Conservation (phyloP, 2,888 invertebrate genomes). For the Dasysyrphus tricinctus region DNA sequence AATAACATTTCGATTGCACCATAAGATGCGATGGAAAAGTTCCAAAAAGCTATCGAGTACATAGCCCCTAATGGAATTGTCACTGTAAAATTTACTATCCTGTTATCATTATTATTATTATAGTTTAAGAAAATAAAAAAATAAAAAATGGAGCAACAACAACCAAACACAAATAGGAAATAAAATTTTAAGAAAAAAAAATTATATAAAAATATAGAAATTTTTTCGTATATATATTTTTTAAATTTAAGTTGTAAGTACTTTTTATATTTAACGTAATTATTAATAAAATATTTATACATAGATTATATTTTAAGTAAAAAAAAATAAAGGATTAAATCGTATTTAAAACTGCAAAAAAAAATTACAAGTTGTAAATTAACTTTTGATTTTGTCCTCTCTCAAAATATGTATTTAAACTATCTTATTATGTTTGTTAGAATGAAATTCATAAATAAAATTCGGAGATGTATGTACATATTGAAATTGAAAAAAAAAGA, state of each 20-base stretch:
- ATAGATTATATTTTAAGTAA: conserved; percentile 1
- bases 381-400: conserved; percentile 66
- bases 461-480: conserved; percentile 59
- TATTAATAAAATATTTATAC: conserved; percentile 41
- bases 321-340: conserved; percentile 32
- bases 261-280: conserved; percentile 73
- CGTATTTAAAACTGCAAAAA: conserved; percentile 1
- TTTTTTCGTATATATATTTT: conserved; percentile 62
- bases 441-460: conserved; percentile 29
- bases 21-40: conserved; percentile 77
- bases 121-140: conserved; percentile 76
- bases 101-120: conserved; percentile 76
- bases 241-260: conserved; percentile 73
- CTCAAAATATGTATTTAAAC: conserved; percentile 50
- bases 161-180: conserved; percentile 58
- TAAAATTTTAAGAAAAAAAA: conserved; percentile 50
- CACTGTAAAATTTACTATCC: conserved; percentile 74
- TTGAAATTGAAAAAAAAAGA: conserved; percentile 19
- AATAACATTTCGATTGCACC: conserved; percentile 78
- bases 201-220: conserved; percentile 48
- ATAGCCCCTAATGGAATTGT: conserved; percentile 74
- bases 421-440: conserved; percentile 47
- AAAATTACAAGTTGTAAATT: conserved; percentile 54
- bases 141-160: conserved; percentile 74
- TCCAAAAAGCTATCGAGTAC: conserved; percentile 61